phyloP scores from a whole-genome alignment of 2,797 vertebrate genomes.

The Gymnopithys bicolor region DNA sequence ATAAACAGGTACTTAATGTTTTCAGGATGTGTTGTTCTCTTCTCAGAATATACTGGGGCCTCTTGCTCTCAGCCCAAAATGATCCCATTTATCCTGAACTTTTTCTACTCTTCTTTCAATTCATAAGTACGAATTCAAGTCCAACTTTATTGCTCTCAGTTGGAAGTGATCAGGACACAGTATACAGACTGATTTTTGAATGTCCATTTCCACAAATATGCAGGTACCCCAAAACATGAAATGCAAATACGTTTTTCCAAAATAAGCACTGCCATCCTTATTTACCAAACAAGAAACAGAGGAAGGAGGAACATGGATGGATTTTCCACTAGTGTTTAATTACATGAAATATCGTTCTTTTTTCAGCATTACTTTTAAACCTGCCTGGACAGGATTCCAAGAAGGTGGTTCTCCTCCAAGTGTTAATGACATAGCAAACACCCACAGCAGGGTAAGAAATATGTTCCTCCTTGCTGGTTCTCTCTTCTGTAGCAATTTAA shows the following conservation, averaged over 20 bases:
- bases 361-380: slow-evolving; percentile 15
- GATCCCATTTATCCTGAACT: neutral
- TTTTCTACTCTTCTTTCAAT: neutral
- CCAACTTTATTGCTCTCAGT: neutral
- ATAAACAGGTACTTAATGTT: neutral
- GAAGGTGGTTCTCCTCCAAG: slow-evolving; percentile 44
- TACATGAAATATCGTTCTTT: neutral
- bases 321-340: neutral
- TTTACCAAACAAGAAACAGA: neutral
- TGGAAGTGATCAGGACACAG: neutral
- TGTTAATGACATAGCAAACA: slow-evolving; percentile 58
- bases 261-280: neutral
- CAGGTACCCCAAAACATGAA: neutral
- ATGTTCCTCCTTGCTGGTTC: neutral
- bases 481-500: slow-evolving; percentile 5
- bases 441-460: slow-evolving; percentile 29
- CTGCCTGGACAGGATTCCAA: slow-evolving; percentile 43
- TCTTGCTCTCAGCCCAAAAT: neutral
- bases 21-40: neutral
- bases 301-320: neutral
- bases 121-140: neutral
- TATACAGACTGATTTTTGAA: neutral
- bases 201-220: neutral
- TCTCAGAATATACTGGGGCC: neutral
- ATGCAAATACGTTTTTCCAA: neutral